These are phyloP conservation scores for Stichodactyla helianthus DNA, from an alignment of 64 coral and sea anemone genomes.

Conservation along the genomic window DNA sequence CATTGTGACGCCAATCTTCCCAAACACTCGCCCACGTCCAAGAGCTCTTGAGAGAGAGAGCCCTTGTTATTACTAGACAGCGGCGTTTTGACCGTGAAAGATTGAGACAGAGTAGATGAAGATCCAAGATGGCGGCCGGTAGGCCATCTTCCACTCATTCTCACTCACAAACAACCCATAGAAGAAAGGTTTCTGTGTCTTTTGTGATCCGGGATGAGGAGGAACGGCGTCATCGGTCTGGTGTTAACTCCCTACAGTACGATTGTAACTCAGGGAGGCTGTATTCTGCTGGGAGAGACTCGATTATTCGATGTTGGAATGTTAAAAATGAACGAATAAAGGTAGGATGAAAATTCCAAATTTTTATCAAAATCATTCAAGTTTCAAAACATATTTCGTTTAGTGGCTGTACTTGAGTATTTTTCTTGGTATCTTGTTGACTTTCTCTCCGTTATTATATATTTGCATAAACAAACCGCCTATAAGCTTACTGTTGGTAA, in stretches of 20 bases:
- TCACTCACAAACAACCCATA: constrained; percentile 62
- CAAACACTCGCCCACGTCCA: no score
- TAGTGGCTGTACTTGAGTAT: background rate
- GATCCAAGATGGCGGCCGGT: constrained; percentile 91
- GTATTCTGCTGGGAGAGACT: constrained; percentile 92
- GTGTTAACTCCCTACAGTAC: constrained; percentile 81
- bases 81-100: background rate
- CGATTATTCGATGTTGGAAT: constrained; percentile 95
- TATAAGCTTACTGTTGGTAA: background rate
- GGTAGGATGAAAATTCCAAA: background rate
- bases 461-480: background rate
- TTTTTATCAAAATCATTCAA: background rate
- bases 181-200: constrained; percentile 89
- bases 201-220: constrained; percentile 94
- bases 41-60: background rate
- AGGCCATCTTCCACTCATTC: constrained; percentile 57
- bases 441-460: background rate
- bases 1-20: no score
- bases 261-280: constrained; percentile 53
- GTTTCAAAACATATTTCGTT: background rate
- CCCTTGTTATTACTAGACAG: background rate
- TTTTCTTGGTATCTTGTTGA: background rate
- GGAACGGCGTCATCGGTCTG: constrained; percentile 78
- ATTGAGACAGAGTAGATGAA: background rate
- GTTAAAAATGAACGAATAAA: constrained; percentile 22